phyloP scores from a whole-genome alignment of 2,888 invertebrate species.

The Heteromurus nitidus region DNA sequence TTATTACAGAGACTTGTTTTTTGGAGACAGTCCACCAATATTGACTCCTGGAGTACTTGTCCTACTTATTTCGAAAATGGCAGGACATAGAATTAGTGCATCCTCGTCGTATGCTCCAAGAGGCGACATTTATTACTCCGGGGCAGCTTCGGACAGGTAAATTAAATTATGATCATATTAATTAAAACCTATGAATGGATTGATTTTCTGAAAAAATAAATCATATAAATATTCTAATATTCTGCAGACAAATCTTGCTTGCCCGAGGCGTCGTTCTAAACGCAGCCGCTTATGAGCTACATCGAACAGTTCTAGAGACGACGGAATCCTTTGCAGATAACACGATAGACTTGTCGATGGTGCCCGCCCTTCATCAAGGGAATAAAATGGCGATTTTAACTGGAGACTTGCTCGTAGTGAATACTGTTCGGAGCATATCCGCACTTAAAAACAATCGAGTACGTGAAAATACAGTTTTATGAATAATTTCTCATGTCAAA shows the following conservation, averaged over 20 bases:
- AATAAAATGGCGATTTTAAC: conserved; percentile 64
- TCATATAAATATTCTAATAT: background rate
- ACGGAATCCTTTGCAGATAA: conserved; percentile 20
- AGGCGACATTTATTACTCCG: conserved; percentile 57
- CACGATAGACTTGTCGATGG: background rate
- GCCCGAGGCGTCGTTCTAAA: conserved; percentile 59
- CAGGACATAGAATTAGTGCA: conserved; percentile 56
- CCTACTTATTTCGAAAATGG: conserved; percentile 57
- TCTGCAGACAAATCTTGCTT: conserved; percentile 57
- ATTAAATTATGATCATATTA: background rate
- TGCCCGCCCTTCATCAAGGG: conserved; percentile 57
- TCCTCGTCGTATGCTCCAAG: conserved; percentile 50
- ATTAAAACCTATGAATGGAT: too few relatives aligned
- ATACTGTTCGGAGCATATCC: conserved; percentile 60
- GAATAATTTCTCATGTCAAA: background rate
- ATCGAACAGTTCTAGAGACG: conserved; percentile 62
- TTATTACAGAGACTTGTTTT: conserved; percentile 60
- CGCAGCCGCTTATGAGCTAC: conserved; percentile 62
- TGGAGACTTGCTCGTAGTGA: conserved; percentile 67
- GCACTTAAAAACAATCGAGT: conserved; percentile 59
- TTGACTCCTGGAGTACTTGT: conserved; percentile 61
- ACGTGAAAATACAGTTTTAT: background rate
- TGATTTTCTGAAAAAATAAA: background rate
- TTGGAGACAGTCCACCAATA: conserved; percentile 60
- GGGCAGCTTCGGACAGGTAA: conserved; percentile 62